Evolutionary conservation across 2,113 vertebrate species (phyloP), one percentile per base, ranked within the genome.

Genomic region (Manacus vitellinus): DNA sequence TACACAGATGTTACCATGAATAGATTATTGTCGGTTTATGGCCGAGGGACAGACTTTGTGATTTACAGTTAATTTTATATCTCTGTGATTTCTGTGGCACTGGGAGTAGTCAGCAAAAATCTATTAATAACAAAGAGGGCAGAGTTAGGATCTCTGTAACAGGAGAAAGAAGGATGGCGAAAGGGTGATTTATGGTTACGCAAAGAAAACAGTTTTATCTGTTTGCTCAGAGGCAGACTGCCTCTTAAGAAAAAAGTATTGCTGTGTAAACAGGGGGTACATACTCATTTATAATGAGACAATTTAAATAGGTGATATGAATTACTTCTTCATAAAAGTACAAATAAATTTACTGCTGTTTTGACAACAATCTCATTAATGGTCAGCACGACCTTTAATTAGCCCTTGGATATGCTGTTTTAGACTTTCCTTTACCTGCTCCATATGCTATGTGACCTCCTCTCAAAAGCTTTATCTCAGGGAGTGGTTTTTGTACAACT

Each of bases 21-120:
- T 39, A 97, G 89, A 86, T 94, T 81, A 87, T 92, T 95, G 80
- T 89, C 89, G 86, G 87, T 95, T 95, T 95, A 96, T 89, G 91
- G 94, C 68, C 0, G 2, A 87, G 30, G 24, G 86, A 92, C 21
- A 92, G 65, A 89, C 52, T 71, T 92, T 49, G 61, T 84, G 81
- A 91, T 84, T 92, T 77, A 91, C 33, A 67, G 88, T 37, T 68
- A 39, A 47, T 80, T 96, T 94, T 94, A 80, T 87, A 62, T 86
- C 72, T 87, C 56, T 67, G 1, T 39, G 76, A 95, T 94, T 95
- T 95, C 79, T 89, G 80, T 84, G 86, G 52, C 39, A 59, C 52
- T 52, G 35, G 28, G 56, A 92, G 73, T 82, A 96, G 86, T 47
- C 86, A 91, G 76, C 52, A 95, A 92, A 91, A 71, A 75, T 47